Evolutionary conservation across 2,888 invertebrate genomes (phyloP).

Genomic region (Oligia fasciuncula): DNA sequence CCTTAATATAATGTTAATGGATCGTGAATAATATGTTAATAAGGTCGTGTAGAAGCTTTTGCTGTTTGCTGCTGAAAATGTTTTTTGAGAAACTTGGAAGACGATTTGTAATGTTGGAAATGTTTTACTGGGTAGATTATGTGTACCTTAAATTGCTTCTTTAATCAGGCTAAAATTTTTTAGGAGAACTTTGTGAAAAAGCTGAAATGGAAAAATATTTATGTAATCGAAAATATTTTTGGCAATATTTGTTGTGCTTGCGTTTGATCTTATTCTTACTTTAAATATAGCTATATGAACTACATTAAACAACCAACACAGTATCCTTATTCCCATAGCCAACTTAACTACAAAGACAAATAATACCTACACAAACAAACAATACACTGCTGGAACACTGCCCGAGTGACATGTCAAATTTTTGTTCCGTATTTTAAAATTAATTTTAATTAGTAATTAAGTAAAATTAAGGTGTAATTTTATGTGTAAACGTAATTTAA

Average conservation of each 20-base stretch:
- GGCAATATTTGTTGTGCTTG: background rate
- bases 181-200: background rate
- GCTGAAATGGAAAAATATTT: no score
- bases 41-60: slow-evolving; percentile 39
- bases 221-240: background rate
- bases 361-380: slow-evolving; percentile 40
- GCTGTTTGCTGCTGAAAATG: slow-evolving; percentile 26
- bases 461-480: no score
- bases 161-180: no score
- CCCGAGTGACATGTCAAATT: no score
- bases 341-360: slow-evolving; percentile 8
- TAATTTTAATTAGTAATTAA: no score
- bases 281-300: no score
- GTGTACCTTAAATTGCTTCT: no score
- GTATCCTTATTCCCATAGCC: slow-evolving; percentile 6
- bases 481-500: no score
- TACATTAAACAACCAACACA: background rate
- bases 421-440: no score
- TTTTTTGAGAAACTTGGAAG: slow-evolving; percentile 22
- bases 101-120: background rate
- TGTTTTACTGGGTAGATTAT: background rate
- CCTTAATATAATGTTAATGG: slow-evolving; percentile 50
- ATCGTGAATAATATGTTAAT: slow-evolving; percentile 50
- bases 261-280: background rate
- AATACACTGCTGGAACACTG: no score